These are phyloP conservation scores for Heliconius nattereri DNA, from an alignment of 1,140 invertebrate species.

Conservation along the genomic window DNA sequence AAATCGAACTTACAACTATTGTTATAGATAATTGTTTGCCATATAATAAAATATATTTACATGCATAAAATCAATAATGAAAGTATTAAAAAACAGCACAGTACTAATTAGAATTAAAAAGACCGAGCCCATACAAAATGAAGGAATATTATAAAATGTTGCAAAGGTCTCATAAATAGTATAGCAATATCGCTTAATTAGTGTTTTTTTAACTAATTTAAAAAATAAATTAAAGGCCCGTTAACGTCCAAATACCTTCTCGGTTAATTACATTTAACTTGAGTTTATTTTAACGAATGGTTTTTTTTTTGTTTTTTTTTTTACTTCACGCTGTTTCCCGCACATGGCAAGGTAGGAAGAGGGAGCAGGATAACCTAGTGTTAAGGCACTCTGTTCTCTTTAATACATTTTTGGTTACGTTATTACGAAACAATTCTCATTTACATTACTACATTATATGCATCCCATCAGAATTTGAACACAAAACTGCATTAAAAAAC, in stretches of 20 bases:
- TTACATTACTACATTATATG: too few species aligned
- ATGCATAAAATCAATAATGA: neutral
- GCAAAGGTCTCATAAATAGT: neutral
- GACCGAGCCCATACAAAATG: neutral
- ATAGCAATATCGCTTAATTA: slow-evolving; percentile 19
- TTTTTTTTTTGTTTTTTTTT: neutral
- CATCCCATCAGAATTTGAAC: too few species aligned
- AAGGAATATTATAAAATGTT: slow-evolving; percentile 1
- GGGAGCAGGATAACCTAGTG: too few species aligned
- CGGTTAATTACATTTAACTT: slow-evolving; percentile 32
- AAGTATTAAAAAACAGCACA: neutral
- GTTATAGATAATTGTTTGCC: too few species aligned
- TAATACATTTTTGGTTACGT: too few species aligned
- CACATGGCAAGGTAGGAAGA: too few species aligned
- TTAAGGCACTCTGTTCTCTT: too few species aligned
- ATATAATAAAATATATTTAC: too few species aligned
- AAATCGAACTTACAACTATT: too few species aligned
- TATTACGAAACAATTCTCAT: too few species aligned
- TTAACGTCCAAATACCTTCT: slow-evolving; percentile 33
- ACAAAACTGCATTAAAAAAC: neutral
- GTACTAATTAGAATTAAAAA: neutral
- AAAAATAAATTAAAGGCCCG: slow-evolving; percentile 38
- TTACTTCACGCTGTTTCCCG: too few species aligned
- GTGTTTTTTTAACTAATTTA: slow-evolving; percentile 40
- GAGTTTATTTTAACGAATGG: slow-evolving; percentile 16